Base-by-base conservation (phyloP, 2,797 vertebrate species). In the Erithacus rubecula region DNA sequence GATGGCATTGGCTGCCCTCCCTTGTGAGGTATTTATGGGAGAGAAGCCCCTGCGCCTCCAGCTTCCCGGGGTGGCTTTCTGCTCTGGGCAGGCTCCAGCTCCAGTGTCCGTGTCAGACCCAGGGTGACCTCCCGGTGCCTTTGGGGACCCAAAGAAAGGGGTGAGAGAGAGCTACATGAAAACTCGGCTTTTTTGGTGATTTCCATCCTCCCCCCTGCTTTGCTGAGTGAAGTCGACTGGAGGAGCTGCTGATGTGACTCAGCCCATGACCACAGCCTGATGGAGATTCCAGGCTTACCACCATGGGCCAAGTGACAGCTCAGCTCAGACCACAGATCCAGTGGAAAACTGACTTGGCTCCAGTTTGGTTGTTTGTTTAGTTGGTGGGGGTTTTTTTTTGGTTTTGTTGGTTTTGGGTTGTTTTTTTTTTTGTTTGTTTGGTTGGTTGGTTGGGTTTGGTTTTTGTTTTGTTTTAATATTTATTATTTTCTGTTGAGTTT, bases 21-120 rank as follows among this genome's bases (percentile, higher is more conserved):
- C 19, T 0, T 0, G 24, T 2, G 20, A 29, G 36, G 16, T 0
- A 0, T 26, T 52, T 13, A 3, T 6, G 21, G 79, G 37, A 59
- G 39, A 82, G 75, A 60, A 39, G 5, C 18, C 19, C 18, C 12
- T 2, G 0, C 15, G 53, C 59, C 7, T 1, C 9, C 32, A 13
- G 7, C 13, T 83, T 83, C 36, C 75, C 53, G 1, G 39, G 29
- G 4, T 27, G 30, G 5, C 41, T 16, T 16, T 16, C 64, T 64
- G 34, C 26, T 53, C 23, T 0, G 12, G 11, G 6, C 23, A 49
- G 44, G 7, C n/a, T 41, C 37, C 46, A 72, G 23, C 41, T 34
- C 51, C 37, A 12, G 37, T 3, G 21, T 1, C 34, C 12, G 23
- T 44, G 51, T 32, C 53, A 62, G 22, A 62, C 22, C 23, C 4